A percentile compares a stretch with the other conserved stretches of the same genome.
phyloP scores from a whole-genome alignment of 1,140 invertebrate species.

The Drosophila saltans region DNA sequence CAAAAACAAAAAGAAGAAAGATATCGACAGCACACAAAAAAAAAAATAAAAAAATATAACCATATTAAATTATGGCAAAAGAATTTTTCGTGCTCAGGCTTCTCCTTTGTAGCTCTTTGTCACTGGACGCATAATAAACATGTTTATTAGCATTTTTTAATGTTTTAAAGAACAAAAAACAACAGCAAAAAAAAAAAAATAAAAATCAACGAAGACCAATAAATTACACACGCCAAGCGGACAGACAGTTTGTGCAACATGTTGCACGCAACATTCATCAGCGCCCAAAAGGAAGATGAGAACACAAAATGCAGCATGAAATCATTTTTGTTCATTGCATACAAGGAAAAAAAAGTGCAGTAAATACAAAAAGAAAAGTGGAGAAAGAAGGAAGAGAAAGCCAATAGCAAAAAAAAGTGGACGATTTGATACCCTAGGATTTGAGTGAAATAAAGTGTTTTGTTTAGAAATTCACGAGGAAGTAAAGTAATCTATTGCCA shows the following conservation, averaged over 20 bases:
- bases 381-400: slow-evolving; percentile 34
- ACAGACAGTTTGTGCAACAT: slow-evolving; percentile 63
- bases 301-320: slow-evolving; percentile 49
- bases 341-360: slow-evolving; percentile 37
- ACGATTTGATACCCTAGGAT: neutral
- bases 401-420: neutral
- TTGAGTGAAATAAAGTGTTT: too few relatives aligned
- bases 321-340: slow-evolving; percentile 31
- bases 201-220: slow-evolving; percentile 42
- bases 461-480: too few relatives aligned
- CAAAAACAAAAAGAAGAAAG: slow-evolving; percentile 15
- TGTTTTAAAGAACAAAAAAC: slow-evolving; percentile 15
- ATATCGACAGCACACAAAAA: slow-evolving; percentile 12
- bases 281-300: slow-evolving; percentile 41
- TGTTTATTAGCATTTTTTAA: slow-evolving; percentile 76
- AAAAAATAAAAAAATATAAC: slow-evolving; percentile 23
- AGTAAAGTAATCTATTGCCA: too few relatives aligned
- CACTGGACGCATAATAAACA: slow-evolving; percentile 78
- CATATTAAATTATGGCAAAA: slow-evolving; percentile 72
- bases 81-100: slow-evolving; percentile 49
- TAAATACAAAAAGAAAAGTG: neutral
- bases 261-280: slow-evolving; percentile 75
- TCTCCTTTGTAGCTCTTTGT: slow-evolving; percentile 49
- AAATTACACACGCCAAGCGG: slow-evolving; percentile 40
- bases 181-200: slow-evolving; percentile 35